phyloP scores from a whole-genome alignment of 2,888 invertebrate genomes.

The Oligia fasciuncula region DNA sequence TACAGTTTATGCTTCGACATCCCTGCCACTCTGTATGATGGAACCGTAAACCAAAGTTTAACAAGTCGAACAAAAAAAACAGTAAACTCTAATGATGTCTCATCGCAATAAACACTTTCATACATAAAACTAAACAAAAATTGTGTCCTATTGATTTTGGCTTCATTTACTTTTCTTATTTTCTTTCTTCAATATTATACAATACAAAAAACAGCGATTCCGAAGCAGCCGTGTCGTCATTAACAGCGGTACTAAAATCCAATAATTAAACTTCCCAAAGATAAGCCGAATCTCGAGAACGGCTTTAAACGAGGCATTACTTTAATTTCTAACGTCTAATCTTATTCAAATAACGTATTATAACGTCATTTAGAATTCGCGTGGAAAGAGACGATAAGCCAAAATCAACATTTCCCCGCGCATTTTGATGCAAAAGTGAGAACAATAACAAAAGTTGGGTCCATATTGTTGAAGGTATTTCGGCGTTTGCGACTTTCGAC shows the following conservation, averaged over 20 bases:
- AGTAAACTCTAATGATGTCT: not conserved
- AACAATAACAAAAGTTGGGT: constrained; percentile 68
- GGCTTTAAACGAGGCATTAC: constrained; percentile 59
- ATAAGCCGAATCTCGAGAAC: constrained; percentile 60
- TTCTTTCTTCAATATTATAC: not conserved
- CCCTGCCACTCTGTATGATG: no score
- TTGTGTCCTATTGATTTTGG: not conserved
- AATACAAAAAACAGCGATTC: constrained; percentile 21
- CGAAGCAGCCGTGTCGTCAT: constrained; percentile 32
- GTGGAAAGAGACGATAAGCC: constrained; percentile 75
- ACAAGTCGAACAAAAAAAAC: no score
- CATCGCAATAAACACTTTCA: not conserved
- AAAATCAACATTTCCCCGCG: constrained; percentile 68
- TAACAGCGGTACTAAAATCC: constrained; percentile 55
- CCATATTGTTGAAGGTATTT: constrained; percentile 53
- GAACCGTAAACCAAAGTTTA: no score
- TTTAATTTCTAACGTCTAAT: constrained; percentile 66
- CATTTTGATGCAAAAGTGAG: constrained; percentile 66
- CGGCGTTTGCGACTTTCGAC: not conserved
- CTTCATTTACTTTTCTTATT: not conserved
- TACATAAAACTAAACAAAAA: not conserved
- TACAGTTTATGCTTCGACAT: no score
- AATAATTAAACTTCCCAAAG: constrained; percentile 63
- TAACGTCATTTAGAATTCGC: constrained; percentile 73
- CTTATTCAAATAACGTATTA: constrained; percentile 76